phyloP scores from a whole-genome alignment of 2,113 vertebrate genomes.

The Macquaria ambigua region DNA sequence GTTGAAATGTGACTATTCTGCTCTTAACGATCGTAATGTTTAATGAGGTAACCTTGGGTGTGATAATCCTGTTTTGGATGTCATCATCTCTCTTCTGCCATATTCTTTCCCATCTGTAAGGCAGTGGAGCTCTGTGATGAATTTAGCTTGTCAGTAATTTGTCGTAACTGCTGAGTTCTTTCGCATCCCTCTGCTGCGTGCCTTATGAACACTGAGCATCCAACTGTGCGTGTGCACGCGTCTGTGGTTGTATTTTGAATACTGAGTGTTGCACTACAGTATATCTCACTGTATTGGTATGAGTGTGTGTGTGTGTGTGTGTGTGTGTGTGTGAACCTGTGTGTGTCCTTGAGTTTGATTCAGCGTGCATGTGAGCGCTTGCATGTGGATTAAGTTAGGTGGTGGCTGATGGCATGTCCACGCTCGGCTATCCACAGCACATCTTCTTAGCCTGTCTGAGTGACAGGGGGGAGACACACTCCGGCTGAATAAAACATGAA shows the following conservation, averaged over 20 bases:
- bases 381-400: conserved; percentile 55
- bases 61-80: conserved; percentile 10
- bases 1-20: conserved; percentile 10
- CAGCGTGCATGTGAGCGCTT: conserved; percentile 9
- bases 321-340: not conserved
- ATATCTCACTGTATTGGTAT: conserved; percentile 20
- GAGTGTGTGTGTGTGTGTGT: not conserved
- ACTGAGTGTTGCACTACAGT: conserved; percentile 2
- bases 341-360: conserved; percentile 56
- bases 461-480: conserved; percentile 52
- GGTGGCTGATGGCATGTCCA: conserved; percentile 60
- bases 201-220: conserved; percentile 47
- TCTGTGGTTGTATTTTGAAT: conserved; percentile 28
- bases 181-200: conserved; percentile 25
- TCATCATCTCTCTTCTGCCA: conserved; percentile 26
- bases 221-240: conserved; percentile 4
- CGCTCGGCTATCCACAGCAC: conserved; percentile 56
- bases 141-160: conserved; percentile 53
- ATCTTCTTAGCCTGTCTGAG: conserved; percentile 60
- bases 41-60: conserved; percentile 24
- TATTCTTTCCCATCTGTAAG: conserved; percentile 25
- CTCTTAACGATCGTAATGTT: conserved; percentile 10
- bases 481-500: conserved; percentile 79
- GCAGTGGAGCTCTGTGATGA: conserved; percentile 35
- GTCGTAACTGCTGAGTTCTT: conserved; percentile 25